These are phyloP conservation scores for Sinonovacula constricta DNA, from an alignment of 1,140 invertebrate species.

Conservation along the genomic window DNA sequence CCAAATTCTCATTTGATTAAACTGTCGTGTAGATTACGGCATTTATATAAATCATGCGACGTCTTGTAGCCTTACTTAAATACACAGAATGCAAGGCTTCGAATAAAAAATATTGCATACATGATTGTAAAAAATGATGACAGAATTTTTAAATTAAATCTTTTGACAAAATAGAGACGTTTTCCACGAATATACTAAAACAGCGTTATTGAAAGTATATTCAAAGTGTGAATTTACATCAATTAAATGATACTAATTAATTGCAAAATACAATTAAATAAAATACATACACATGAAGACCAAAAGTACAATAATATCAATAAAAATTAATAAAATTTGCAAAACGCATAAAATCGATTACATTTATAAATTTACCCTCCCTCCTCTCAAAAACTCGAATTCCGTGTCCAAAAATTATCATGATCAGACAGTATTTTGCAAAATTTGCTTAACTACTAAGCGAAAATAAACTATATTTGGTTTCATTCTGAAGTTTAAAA, in stretches of 20 bases:
- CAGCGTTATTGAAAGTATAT: too few species aligned
- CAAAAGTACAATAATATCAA: constrained; percentile 5
- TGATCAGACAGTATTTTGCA: too few species aligned
- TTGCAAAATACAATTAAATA: constrained; percentile 17
- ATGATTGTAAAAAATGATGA: background rate
- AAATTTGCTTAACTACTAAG: too few species aligned
- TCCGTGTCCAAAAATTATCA: too few species aligned
- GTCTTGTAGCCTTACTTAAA: background rate
- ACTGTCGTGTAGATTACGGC: background rate
- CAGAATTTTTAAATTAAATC: background rate
- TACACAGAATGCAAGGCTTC: background rate
- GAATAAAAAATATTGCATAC: background rate
- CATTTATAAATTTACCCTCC: too few species aligned
- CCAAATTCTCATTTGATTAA: constrained; percentile 42
- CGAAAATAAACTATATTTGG: too few species aligned
- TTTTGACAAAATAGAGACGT: background rate
- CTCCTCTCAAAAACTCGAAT: too few species aligned
- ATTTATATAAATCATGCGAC: background rate
- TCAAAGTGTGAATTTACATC: too few species aligned
- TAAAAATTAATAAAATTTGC: constrained; percentile 10
- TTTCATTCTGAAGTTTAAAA: background rate
- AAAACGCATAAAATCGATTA: too few species aligned
- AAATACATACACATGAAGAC: constrained; percentile 3
- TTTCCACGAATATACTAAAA: background rate
- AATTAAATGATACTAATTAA: too few species aligned